Percentiles rank a stretch among this genome's conserved stretches.
Conservation (phyloP, 2,888 invertebrate genomes). For the Lumbricus terrestris region DNA sequence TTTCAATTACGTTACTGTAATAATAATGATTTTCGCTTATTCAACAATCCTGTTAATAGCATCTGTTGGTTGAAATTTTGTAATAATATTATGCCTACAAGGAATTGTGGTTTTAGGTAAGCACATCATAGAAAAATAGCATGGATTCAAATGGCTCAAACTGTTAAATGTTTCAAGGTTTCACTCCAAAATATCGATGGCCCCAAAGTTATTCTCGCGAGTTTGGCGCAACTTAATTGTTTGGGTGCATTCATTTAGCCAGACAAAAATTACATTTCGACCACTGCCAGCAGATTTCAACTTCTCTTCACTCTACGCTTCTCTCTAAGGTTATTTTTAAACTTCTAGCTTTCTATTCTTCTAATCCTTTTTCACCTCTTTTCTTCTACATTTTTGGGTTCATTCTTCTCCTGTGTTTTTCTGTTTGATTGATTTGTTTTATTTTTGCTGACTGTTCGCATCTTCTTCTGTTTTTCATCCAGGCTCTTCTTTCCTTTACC, state of each 20-base stretch:
- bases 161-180: too few species aligned
- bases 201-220: background rate
- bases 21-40: too few species aligned
- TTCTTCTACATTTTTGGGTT: background rate
- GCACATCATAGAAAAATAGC: too few species aligned
- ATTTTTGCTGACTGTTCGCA: background rate
- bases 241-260: too few species aligned
- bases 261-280: too few species aligned
- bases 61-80: too few species aligned
- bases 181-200: background rate
- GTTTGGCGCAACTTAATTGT: too few species aligned
- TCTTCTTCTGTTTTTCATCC: background rate
- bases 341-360: too few species aligned
- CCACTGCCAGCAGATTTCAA: background rate
- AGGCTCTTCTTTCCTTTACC: background rate
- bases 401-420: background rate
- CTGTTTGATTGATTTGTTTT: background rate
- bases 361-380: too few species aligned
- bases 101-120: too few species aligned
- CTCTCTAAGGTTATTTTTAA: background rate
- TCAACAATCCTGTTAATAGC: too few species aligned
- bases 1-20: background rate
- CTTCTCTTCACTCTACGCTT: background rate
- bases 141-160: too few species aligned
- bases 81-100: background rate